Percentiles rank a stretch among this genome's conserved stretches.
Conservation (phyloP, 2,797 vertebrate genomes). For the Aphelocoma californica region DNA sequence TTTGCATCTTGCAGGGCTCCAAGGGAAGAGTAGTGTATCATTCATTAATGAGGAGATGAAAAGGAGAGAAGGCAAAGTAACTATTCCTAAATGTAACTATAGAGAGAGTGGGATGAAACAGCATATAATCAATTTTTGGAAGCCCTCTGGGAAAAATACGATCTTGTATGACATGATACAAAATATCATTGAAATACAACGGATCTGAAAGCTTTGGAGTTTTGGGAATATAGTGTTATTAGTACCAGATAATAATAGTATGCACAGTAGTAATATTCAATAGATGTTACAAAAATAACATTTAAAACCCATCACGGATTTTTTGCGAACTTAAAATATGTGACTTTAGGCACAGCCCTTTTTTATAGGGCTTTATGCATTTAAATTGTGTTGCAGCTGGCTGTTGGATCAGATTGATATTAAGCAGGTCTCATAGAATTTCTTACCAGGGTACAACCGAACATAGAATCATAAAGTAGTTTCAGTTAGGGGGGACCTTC, state of each 20-base stretch:
- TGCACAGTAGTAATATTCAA: neutral
- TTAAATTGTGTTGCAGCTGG: neutral
- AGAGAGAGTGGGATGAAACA: neutral
- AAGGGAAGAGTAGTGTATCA: neutral
- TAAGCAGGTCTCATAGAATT: neutral
- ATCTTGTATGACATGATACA: neutral
- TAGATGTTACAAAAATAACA: neutral
- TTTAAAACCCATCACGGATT: neutral
- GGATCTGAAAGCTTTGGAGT: neutral
- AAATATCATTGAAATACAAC: neutral
- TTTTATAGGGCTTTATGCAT: neutral
- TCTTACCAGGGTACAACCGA: accelerated
- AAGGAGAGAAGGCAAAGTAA: neutral
- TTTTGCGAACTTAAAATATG: neutral
- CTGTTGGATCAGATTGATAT: neutral
- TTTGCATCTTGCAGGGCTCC: neutral
- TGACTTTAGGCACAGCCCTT: neutral
- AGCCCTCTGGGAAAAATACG: neutral
- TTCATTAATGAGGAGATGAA: neutral
- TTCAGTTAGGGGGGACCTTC: neutral
- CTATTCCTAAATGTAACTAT: neutral
- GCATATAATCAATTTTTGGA: neutral
- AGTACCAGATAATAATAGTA: neutral
- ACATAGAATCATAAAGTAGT: neutral
- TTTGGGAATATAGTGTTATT: neutral